Conservation (phyloP, 1,140 invertebrate species). For the Melanaphis sacchari region DNA sequence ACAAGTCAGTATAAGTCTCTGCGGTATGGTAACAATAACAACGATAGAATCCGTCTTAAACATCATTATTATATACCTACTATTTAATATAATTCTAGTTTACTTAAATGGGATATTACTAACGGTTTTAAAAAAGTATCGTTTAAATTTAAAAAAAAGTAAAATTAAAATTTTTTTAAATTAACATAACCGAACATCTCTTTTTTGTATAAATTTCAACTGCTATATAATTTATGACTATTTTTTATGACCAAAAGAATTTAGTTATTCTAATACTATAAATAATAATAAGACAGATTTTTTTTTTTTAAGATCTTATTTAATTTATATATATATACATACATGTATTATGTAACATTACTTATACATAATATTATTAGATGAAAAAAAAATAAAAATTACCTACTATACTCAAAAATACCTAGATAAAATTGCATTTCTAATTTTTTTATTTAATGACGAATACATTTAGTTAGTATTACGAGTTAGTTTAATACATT, state of each 20-base stretch:
- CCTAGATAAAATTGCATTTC: too few species aligned
- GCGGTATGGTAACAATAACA: background rate
- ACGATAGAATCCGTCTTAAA: background rate
- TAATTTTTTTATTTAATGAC: too few species aligned
- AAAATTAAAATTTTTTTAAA: background rate
- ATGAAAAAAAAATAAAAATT: too few species aligned
- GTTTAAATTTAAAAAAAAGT: too few species aligned
- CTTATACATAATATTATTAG: too few species aligned
- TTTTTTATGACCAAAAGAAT: background rate
- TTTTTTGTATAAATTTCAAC: background rate
- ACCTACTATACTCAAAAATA: too few species aligned
- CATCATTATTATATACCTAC: background rate
- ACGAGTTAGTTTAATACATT: background rate
- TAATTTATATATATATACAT: too few species aligned
- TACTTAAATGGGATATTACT: background rate
- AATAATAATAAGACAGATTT: background rate
- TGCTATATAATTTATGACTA: background rate
- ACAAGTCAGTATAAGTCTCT: background rate
- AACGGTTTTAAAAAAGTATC: background rate
- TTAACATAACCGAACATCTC: background rate
- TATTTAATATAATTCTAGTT: background rate
- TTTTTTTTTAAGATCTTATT: too few species aligned
- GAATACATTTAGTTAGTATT: too few species aligned
- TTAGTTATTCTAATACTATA: background rate
- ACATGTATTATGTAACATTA: background rate